These are phyloP conservation scores for Melierax canorus DNA, from an alignment of 2,113 vertebrate species.

Conservation along the genomic window DNA sequence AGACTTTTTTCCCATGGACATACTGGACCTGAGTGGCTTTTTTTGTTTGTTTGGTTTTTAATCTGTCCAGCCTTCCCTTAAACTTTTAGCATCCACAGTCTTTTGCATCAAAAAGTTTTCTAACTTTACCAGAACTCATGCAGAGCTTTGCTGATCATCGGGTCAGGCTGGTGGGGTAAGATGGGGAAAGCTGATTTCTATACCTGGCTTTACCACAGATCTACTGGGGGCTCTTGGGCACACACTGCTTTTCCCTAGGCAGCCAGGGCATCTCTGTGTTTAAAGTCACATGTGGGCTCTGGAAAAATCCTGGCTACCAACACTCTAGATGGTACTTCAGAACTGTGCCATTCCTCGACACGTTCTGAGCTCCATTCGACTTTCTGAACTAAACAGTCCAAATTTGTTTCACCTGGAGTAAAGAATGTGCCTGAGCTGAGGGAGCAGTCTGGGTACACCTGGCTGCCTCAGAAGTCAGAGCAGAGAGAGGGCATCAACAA, in stretches of 20 bases:
- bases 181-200: neutral
- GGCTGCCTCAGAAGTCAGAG: neutral
- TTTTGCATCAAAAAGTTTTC: neutral
- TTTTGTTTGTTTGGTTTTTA: neutral
- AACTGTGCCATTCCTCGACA: neutral
- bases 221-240: rapidly evolving
- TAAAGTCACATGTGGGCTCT: rapidly evolving
- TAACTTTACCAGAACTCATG: neutral
- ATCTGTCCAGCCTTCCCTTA: neutral
- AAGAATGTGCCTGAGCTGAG: neutral
- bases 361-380: neutral
- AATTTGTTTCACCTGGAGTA: neutral
- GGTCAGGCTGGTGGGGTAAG: neutral
- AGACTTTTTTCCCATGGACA: neutral
- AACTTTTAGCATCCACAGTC: neutral
- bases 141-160: neutral
- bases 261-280: neutral
- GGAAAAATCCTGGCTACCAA: neutral
- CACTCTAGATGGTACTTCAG: neutral
- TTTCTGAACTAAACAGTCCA: neutral
- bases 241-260: rapidly evolving
- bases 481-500: neutral
- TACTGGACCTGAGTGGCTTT: neutral
- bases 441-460: no score
- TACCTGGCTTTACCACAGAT: neutral